phyloP scores from a whole-genome alignment of 2,113 vertebrate species.

The Cololabis saira region DNA sequence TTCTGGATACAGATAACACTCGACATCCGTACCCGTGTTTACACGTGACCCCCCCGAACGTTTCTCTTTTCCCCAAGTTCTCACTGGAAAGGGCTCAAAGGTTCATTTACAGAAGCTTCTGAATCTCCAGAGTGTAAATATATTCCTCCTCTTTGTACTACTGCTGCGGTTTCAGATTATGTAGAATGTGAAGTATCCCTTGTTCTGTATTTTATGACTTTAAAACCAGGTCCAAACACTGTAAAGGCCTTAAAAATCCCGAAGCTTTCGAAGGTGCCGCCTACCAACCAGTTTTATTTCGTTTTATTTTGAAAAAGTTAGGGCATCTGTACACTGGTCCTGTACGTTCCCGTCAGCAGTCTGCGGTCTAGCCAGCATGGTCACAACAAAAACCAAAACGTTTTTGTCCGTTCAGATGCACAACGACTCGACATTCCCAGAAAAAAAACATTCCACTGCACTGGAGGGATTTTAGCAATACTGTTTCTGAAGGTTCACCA shows the following conservation, averaged over 20 bases:
- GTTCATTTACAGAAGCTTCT: background rate
- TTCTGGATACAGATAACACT: background rate
- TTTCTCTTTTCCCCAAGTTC: background rate
- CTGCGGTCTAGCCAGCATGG: constrained; percentile 1
- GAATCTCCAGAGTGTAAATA: constrained; percentile 56
- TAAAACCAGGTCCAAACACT: constrained; percentile 38
- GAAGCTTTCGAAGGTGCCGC: constrained; percentile 15
- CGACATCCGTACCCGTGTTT: background rate
- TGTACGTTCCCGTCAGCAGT: constrained; percentile 9
- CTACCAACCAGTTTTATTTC: constrained; percentile 4
- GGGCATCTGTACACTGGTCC: constrained; percentile 24
- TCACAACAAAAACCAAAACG: background rate
- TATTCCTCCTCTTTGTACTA: constrained; percentile 34
- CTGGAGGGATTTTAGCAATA: constrained; percentile 23
- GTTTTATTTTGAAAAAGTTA: background rate
- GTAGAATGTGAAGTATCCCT: constrained; percentile 49
- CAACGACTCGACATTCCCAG: constrained; percentile 9
- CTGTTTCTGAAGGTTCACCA: constrained; percentile 17
- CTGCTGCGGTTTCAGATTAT: constrained; percentile 40
- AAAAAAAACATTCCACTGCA: constrained; percentile 44
- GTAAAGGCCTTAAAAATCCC: constrained; percentile 38
- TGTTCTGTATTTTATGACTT: constrained; percentile 45
- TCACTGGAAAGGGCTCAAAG: constrained; percentile 16
- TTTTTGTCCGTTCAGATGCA: no score
- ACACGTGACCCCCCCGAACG: background rate